Base-by-base conservation (phyloP, 1,140 invertebrate species). In the Ptiloglossa arizonensis region DNA sequence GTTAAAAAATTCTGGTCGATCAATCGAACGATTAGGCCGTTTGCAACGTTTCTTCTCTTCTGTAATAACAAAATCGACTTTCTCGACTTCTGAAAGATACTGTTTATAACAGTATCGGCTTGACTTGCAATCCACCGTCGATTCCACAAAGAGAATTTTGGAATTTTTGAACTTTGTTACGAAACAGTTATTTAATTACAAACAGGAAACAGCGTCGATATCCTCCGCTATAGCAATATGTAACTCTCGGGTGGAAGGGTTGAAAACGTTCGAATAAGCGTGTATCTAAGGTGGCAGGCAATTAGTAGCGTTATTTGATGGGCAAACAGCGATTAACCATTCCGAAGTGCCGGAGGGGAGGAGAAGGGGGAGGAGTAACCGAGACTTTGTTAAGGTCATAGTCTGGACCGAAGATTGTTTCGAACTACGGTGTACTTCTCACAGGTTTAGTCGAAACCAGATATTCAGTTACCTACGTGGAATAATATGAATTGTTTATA, bases 261-360 rank as follows among this genome's bases (percentile, higher is more conserved):
- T 17, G 41, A 9, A 22, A 38, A 24, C 19, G 50, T 5, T 32
- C 29, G 22, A 68, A 52, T 41, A 52, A 71, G 32, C 67, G 56
- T 29, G 32, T 46, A 52, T 60, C 44, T 56, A 59, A 71, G 44
- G 54, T 68, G 54, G 54, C 35, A 50, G 68, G 64, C 74, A 70
- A 77, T 77, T 71, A 77, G 64, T 50, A 59, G 32, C 57, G 68
- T 77, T 77, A 71, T 77, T 77, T 77, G 67, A 60, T 24, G 74
- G 46, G 48, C 74, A 77, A 77, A 77, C 67, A 70, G 29, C 74
- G 57, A 77, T 71, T 77, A 77, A 70, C 67, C 24, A 71, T 77
- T 71, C 74, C 74, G 67, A 77, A 62, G 67, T 32, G 50, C 22
- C 24, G 27, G 35, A 41, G 41, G 46, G 46, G 22, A 17, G 22